Percentiles rank a stretch among this genome's conserved stretches.
These are phyloP conservation scores for Tinea pellionella DNA, from an alignment of 2,888 invertebrate genomes.

Conservation along the genomic window DNA sequence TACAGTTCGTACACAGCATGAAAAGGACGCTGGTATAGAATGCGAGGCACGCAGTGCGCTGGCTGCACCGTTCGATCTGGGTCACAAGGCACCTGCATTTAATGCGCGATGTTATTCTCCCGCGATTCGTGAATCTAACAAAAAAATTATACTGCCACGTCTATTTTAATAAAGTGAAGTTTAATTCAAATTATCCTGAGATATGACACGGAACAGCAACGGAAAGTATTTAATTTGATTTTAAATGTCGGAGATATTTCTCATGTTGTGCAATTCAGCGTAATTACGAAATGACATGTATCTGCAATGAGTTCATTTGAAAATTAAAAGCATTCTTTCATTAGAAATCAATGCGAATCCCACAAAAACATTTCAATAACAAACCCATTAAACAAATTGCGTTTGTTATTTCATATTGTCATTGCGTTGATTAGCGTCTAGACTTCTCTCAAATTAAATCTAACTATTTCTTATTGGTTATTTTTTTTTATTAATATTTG, in stretches of 20 bases:
- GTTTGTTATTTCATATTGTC: no score
- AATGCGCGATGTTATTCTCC: conserved; percentile 7
- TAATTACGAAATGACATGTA: no score
- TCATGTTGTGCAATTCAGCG: background rate
- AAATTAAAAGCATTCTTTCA: no score
- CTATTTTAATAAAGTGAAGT: background rate
- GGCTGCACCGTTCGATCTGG: background rate
- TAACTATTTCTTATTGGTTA: no score
- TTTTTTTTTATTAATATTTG: no score
- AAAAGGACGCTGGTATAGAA: background rate
- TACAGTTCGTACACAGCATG: background rate
- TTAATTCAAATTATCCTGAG: background rate
- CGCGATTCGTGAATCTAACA: background rate
- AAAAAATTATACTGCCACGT: background rate
- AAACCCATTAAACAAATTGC: no score
- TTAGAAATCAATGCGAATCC: no score
- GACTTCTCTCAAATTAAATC: no score
- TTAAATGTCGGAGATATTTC: background rate
- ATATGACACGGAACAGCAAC: background rate
- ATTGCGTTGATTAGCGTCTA: no score
- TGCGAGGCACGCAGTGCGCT: conserved; percentile 5
- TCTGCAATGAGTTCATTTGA: no score
- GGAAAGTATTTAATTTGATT: background rate
- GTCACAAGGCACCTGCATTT: conserved; percentile 9
- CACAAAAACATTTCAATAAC: no score